Base-by-base conservation (phyloP, 2,113 vertebrate species). In the Fukomys damarensis region DNA sequence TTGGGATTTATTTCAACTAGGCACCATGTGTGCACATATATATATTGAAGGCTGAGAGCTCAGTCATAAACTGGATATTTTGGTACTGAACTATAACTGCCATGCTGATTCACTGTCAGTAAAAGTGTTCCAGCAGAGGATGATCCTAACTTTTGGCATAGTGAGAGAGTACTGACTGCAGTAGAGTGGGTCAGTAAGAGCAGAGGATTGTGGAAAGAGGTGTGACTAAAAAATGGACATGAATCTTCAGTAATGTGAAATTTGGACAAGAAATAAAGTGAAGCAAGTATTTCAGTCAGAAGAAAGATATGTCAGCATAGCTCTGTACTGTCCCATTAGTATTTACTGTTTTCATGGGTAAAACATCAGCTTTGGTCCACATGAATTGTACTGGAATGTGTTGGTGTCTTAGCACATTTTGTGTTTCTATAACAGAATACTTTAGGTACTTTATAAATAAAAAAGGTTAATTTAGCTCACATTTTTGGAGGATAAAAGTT, bases 1-100 rank as follows among this genome's bases (percentile, higher is more conserved):
- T 93, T 24, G 95, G 11, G 46, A n/a, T 80, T 92, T 13, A 97
- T 83, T 58, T 94, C 54, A 77, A 32, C 7, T 94, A 19, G 24
- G 6, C 14, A 86, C 82, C 43, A 72, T 46, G 22, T 65, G 9
- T 87, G 59, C 68, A 7, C 30, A 46, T 17, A 49, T 52, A 49
- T 52, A 87, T 14, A 17, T 65, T 92, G 83, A 74, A 26, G 35
- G 35, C 28, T 83, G 32, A 30, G 79, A 38, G 28, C 41, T 72
- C 46, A 87, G 19, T 56, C 8, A 61, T 7, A 24, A 91, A 66
- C 61, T 76, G 52, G 28, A 94, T 14, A 86, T 24, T 72, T 68
- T 72, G 56, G 28, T 79, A 65, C 30, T 65, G 28, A 32, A 65
- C 30, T 32, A 32, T 65, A 65, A 7, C 13, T 30, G 32, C 63